Conservation (phyloP, 2,888 invertebrate genomes). For the Lasiommata megera region DNA sequence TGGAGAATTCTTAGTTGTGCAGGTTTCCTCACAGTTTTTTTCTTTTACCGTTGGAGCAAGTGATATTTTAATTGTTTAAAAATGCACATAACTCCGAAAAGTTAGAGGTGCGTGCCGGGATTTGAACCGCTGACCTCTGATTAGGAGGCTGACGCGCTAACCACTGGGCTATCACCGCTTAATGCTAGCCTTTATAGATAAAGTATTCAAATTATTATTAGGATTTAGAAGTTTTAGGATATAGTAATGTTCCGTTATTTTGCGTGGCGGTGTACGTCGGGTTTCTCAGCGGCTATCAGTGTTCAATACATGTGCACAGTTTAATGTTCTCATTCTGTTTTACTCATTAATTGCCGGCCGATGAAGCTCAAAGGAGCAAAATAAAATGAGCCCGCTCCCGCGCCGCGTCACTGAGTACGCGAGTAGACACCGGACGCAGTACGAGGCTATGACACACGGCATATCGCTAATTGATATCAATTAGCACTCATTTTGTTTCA, state of each 20-base stretch:
- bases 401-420: neutral
- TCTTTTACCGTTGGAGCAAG: no score
- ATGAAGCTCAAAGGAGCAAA: constrained; percentile 34
- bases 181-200: no score
- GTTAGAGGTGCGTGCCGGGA: no score
- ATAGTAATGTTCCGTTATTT: neutral
- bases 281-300: constrained; percentile 73
- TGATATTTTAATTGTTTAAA: no score
- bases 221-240: no score
- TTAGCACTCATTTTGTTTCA: neutral
- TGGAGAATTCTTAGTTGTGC: no score
- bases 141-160: no score
- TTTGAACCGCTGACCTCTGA: no score
- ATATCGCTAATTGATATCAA: constrained; percentile 14
- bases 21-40: no score
- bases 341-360: constrained; percentile 65
- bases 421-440: constrained; percentile 7
- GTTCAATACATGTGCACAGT: constrained; percentile 72
- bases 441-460: neutral
- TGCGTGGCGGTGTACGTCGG: constrained; percentile 49
- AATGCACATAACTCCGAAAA: no score
- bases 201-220: no score
- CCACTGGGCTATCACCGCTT: no score
- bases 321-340: constrained; percentile 72
- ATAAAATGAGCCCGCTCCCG: constrained; percentile 13